phyloP scores from a whole-genome alignment of 2,113 vertebrate species.

The Phoenicopterus ruber region DNA sequence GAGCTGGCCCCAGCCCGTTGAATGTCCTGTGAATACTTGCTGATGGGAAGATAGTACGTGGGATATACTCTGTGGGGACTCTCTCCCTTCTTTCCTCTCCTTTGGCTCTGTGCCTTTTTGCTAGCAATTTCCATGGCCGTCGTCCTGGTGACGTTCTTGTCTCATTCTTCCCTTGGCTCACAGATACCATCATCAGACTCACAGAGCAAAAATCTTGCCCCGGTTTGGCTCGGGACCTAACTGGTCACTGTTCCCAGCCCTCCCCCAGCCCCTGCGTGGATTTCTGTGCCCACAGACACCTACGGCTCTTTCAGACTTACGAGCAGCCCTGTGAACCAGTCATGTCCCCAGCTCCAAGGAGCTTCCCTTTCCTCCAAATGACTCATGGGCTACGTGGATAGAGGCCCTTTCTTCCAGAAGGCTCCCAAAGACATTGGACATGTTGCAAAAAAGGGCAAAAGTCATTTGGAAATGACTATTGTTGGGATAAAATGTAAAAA shows the following conservation, averaged over 20 bases:
- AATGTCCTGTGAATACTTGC: not conserved
- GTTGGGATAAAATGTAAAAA: not conserved
- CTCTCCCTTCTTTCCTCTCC: not conserved
- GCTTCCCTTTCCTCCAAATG: constrained; percentile 19
- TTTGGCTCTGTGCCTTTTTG: not conserved
- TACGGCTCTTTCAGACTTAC: not conserved
- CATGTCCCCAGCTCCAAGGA: not conserved
- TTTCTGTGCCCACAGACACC: not conserved
- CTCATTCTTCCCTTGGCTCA: not conserved
- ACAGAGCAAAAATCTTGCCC: not conserved
- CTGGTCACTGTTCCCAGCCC: not conserved
- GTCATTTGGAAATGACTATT: not conserved
- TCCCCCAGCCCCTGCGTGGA: not conserved
- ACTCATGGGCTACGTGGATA: not conserved
- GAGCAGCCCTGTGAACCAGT: not conserved
- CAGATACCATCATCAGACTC: not conserved
- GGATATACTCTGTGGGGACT: not conserved
- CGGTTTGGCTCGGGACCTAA: not conserved
- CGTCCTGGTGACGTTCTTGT: not conserved
- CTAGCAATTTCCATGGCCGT: not conserved
- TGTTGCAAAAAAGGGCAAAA: not conserved
- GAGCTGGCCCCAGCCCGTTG: not conserved
- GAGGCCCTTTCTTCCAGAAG: not conserved
- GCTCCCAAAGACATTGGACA: not conserved
- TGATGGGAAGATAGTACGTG: not conserved